Evolutionary conservation across 2,888 invertebrate species (phyloP).

Genomic region (Andrena haemorrhoa): DNA sequence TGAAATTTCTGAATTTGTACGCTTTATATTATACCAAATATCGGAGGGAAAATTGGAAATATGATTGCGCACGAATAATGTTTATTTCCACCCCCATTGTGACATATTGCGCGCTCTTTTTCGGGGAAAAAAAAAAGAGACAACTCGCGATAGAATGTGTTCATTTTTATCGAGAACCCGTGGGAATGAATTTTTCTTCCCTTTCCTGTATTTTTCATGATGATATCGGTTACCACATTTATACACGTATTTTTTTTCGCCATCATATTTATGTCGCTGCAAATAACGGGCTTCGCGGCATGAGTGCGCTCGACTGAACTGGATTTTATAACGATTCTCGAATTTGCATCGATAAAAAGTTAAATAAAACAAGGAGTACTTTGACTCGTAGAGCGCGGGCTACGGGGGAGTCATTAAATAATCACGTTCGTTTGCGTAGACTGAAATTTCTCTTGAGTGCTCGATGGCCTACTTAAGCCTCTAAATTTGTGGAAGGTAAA

Average conservation of each 20-base stretch:
- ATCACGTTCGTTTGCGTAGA: background rate
- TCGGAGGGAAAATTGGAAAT: background rate
- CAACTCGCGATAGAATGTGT: background rate
- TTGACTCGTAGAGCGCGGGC: background rate
- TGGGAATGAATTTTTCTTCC: background rate
- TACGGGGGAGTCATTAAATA: constrained; percentile 12
- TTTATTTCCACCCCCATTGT: background rate
- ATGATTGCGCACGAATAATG: background rate
- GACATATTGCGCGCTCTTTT: too few species aligned
- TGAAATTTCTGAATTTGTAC: background rate
- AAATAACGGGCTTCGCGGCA: constrained; percentile 7
- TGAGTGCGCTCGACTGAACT: background rate
- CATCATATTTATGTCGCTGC: background rate
- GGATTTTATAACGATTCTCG: constrained; percentile 24
- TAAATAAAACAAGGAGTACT: background rate
- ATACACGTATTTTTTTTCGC: constrained; percentile 10
- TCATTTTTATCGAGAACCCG: background rate
- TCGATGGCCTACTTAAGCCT: background rate
- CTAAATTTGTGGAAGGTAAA: background rate
- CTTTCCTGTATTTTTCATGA: background rate
- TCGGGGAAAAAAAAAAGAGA: too few species aligned
- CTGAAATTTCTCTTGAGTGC: background rate
- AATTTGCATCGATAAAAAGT: background rate
- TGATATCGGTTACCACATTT: background rate
- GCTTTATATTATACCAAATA: constrained; percentile 1